Conservation (phyloP, 2,888 invertebrate genomes). For the Perdita meconis region DNA sequence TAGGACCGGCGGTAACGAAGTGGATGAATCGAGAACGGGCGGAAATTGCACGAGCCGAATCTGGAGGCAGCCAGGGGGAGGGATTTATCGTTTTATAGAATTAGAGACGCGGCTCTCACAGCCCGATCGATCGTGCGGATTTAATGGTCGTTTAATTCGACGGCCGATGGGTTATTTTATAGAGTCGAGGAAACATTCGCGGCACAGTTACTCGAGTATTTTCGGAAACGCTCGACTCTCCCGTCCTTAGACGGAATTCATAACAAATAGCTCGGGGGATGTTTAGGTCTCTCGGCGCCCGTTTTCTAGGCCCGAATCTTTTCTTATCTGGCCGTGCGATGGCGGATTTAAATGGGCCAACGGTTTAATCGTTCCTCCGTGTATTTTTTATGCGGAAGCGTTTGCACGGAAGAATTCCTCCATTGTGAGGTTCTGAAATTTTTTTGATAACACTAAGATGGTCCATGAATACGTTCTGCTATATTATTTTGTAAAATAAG, state of each 20-base stretch:
- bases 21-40: constrained; percentile 39
- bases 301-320: no score
- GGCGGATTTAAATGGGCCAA: no score
- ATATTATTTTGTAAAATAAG: no score
- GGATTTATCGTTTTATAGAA: constrained; percentile 54
- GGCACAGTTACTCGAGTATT: not conserved
- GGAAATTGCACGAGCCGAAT: constrained; percentile 58
- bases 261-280: no score
- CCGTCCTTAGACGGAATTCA: not conserved
- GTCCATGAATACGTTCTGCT: no score
- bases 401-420: no score
- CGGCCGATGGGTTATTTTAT: constrained; percentile 12
- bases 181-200: not conserved
- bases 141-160: constrained; percentile 33
- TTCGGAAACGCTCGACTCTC: not conserved
- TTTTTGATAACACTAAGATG: no score
- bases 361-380: no score
- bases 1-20: constrained; percentile 28
- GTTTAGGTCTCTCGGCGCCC: no score
- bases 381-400: no score
- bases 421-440: no score
- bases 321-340: no score
- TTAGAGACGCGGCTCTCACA: constrained; percentile 26
- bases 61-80: constrained; percentile 14
- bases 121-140: constrained; percentile 3